These are phyloP conservation scores for Triplophysa bombifrons DNA, from an alignment of 2,797 vertebrate genomes.

Conservation along the genomic window DNA sequence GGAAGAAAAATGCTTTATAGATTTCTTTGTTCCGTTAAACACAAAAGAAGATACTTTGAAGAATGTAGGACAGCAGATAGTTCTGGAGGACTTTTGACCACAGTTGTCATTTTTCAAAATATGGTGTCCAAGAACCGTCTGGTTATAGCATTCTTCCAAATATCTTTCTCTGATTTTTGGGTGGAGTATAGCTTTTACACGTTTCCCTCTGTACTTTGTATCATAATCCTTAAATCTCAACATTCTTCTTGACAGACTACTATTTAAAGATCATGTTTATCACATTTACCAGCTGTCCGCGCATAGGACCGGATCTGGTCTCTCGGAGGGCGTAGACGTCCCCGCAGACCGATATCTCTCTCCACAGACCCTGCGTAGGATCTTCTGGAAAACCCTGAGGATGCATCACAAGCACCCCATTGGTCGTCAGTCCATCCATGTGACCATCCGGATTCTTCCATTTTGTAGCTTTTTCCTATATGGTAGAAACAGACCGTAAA, in stretches of 20 bases:
- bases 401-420: conserved; percentile 96
- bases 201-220: neutral
- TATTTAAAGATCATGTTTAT: neutral
- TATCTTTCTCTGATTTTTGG: no score
- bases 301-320: conserved; percentile 91
- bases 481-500: neutral
- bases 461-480: conserved; percentile 81
- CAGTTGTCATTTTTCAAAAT: no score
- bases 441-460: conserved; percentile 83
- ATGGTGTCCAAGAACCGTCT: no score
- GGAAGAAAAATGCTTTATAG: no score
- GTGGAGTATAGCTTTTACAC: no score
- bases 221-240: neutral
- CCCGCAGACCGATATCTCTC: conserved; percentile 96
- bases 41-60: no score
- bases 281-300: conserved; percentile 85
- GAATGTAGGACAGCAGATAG: no score
- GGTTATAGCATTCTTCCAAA: no score
- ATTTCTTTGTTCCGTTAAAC: no score
- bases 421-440: conserved; percentile 82
- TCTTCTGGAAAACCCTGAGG: conserved; percentile 92
- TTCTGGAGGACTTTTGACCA: no score
- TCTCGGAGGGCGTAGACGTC: conserved; percentile 92
- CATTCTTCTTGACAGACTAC: neutral
- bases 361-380: conserved; percentile 91